Evolutionary conservation across 2,113 vertebrate genomes (phyloP).

Genomic region (Ciconia boyciana): DNA sequence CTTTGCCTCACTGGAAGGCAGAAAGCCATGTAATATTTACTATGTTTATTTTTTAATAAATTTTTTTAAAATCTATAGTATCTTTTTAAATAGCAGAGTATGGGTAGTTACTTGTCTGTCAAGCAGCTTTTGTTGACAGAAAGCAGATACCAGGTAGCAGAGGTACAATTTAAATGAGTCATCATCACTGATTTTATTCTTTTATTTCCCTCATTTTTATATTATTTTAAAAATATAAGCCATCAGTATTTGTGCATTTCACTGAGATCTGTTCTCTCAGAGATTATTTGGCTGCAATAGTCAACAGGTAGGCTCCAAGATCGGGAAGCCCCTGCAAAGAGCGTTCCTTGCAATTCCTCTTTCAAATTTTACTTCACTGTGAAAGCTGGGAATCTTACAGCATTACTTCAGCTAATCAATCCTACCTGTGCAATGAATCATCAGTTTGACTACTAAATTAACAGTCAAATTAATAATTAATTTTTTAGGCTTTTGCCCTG

Average conservation of each 20-base stretch:
- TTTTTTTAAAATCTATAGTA: neutral
- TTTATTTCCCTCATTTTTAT: neutral
- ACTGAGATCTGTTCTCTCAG: neutral
- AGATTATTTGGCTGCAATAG: neutral
- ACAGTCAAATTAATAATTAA: neutral
- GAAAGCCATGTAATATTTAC: neutral
- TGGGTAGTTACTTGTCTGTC: neutral
- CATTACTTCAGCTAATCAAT: neutral
- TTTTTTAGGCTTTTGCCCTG: neutral
- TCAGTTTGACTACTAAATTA: neutral
- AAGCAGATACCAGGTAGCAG: neutral
- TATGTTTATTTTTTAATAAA: neutral
- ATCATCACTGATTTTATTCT: neutral
- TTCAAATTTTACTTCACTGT: neutral
- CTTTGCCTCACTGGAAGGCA: neutral
- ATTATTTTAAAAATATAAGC: neutral
- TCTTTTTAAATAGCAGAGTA: neutral
- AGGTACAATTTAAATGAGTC: neutral
- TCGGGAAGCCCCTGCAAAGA: neutral
- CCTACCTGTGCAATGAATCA: neutral
- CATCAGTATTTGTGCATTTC: neutral
- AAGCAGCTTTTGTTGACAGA: neutral
- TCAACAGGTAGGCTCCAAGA: neutral
- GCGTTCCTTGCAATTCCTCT: neutral
- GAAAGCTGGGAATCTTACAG: neutral